A percentile compares a stretch with the other conserved stretches of the same genome.
Conservation (phyloP, 2,888 invertebrate genomes). For the Epinotia demarniana region DNA sequence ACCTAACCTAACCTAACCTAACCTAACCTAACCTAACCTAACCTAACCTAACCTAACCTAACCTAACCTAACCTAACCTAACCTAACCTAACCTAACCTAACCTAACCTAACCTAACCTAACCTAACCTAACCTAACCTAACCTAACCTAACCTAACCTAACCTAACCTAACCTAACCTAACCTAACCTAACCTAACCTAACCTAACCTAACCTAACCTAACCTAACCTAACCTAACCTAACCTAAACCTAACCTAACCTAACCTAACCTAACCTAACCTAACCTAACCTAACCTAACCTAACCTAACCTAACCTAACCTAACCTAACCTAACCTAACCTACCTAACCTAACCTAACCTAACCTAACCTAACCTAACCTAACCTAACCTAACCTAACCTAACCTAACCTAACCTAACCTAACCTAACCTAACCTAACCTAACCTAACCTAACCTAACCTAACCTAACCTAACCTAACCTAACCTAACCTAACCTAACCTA, state of each 20-base stretch:
- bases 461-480: constrained; percentile 48
- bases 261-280: constrained; percentile 45
- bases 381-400: constrained; percentile 44
- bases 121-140: constrained; percentile 40
- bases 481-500: constrained; percentile 45
- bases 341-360: constrained; percentile 28
- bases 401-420: constrained; percentile 46
- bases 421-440: constrained; percentile 47
- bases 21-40: constrained; percentile 40
- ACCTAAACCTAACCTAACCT: neutral
- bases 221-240: too few relatives aligned
- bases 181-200: constrained; percentile 29
- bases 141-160: constrained; percentile 39
- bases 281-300: constrained; percentile 42
- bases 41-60: constrained; percentile 34
- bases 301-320: constrained; percentile 43
- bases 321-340: neutral
- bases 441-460: constrained; percentile 47
- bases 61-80: constrained; percentile 37
- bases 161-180: constrained; percentile 38
- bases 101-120: constrained; percentile 39
- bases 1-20: constrained; percentile 39
- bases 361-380: constrained; percentile 43
- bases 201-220: too few relatives aligned
- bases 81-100: constrained; percentile 30